A percentile compares a stretch with the other conserved stretches of the same genome.
Evolutionary conservation across 1,140 invertebrate genomes (phyloP).

Genomic region (Hyposmocoma kahamanoa): DNA sequence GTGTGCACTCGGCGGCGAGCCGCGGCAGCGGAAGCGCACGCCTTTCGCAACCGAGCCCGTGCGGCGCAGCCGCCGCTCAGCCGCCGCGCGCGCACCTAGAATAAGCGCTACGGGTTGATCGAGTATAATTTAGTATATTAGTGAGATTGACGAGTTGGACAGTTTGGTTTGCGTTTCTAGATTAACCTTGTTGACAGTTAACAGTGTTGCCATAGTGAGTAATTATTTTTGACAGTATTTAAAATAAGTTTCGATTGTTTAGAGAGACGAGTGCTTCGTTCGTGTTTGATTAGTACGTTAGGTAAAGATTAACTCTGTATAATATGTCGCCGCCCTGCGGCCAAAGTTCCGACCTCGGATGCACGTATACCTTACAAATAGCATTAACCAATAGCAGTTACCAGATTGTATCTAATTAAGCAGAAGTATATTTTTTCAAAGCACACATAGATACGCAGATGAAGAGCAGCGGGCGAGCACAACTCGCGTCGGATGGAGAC

Average conservation of each 20-base stretch:
- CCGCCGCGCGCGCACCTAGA: background rate
- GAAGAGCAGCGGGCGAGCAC: too few species aligned
- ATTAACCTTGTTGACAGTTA: slow-evolving; percentile 65
- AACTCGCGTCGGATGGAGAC: slow-evolving; percentile 20
- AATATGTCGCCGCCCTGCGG: background rate
- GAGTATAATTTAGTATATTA: slow-evolving; percentile 55
- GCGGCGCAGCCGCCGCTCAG: background rate
- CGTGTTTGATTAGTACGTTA: slow-evolving; percentile 36
- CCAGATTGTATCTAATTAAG: slow-evolving; percentile 53
- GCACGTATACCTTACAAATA: slow-evolving; percentile 20
- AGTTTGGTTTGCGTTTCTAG: slow-evolving; percentile 56
- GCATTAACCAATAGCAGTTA: slow-evolving; percentile 57
- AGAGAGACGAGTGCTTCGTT: slow-evolving; percentile 57
- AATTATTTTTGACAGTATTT: slow-evolving; percentile 68
- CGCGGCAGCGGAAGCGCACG: background rate
- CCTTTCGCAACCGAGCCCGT: background rate
- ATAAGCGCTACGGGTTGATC: slow-evolving; percentile 42
- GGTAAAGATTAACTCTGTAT: slow-evolving; percentile 1
- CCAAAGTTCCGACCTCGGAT: background rate
- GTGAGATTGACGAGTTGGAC: slow-evolving; percentile 47
- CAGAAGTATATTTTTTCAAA: slow-evolving; percentile 57
- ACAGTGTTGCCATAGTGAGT: slow-evolving; percentile 69
- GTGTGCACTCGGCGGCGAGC: background rate
- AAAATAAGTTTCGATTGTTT: slow-evolving; percentile 62
- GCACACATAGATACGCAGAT: slow-evolving; percentile 41